phyloP scores from a whole-genome alignment of 1,140 invertebrate genomes.

The Mizuhopecten yessoensis region DNA sequence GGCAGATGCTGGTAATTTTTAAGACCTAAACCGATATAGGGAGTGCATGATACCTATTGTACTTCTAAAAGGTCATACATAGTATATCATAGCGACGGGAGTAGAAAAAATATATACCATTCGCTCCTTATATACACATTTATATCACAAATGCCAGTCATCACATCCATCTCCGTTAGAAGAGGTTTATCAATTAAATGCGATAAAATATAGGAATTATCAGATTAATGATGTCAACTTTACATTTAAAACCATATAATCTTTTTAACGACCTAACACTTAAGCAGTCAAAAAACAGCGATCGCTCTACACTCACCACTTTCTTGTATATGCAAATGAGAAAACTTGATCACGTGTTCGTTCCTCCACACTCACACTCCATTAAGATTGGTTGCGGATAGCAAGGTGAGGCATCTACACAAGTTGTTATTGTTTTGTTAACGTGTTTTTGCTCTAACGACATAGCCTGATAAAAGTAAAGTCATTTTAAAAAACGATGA shows the following conservation, averaged over 20 bases:
- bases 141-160: background rate
- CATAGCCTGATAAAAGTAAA: background rate
- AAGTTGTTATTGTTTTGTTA: slow-evolving; percentile 1
- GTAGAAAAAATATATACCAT: too few species aligned
- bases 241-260: slow-evolving; percentile 28
- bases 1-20: too few species aligned
- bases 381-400: background rate
- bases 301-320: background rate
- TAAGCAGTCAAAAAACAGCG: background rate
- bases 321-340: background rate
- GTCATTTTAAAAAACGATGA: background rate
- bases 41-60: too few species aligned
- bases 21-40: too few species aligned
- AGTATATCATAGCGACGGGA: too few species aligned
- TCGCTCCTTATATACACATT: too few species aligned
- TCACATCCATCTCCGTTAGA: background rate
- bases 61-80: too few species aligned
- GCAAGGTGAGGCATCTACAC: background rate
- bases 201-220: slow-evolving; percentile 16
- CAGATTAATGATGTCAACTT: background rate
- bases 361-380: background rate
- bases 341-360: background rate
- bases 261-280: background rate
- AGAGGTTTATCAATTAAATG: slow-evolving; percentile 29
- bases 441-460: background rate